Percentiles rank a stretch among this genome's conserved stretches.
Conservation (phyloP, 2,888 invertebrate species). For the Eupithecia tripunctaria region DNA sequence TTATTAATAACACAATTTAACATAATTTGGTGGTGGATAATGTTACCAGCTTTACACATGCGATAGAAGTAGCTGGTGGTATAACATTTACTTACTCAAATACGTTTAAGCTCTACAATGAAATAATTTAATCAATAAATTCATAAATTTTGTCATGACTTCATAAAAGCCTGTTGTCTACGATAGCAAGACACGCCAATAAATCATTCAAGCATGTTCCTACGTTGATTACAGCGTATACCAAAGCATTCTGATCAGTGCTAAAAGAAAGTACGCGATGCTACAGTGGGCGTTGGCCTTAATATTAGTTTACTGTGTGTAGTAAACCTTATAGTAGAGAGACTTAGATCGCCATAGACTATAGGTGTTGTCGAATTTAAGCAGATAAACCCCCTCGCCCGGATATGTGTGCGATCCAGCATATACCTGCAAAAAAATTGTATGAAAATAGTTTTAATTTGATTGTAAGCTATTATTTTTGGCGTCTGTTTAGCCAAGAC, state of each 20-base stretch:
- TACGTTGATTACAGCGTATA: constrained; percentile 3
- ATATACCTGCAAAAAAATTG: constrained; percentile 87
- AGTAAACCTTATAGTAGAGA: constrained; percentile 99
- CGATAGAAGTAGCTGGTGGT: background rate
- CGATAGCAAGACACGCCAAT: constrained; percentile 8
- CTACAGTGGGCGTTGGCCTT: constrained; percentile 18
- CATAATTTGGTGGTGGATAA: background rate
- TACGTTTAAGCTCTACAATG: constrained; percentile 9
- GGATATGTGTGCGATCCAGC: constrained; percentile 99
- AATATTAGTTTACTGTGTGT: constrained; percentile 87
- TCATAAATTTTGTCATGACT: constrained; percentile 26
- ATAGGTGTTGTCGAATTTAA: constrained; percentile 99
- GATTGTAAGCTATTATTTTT: too few species aligned
- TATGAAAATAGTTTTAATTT: background rate
- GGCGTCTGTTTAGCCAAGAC: too few species aligned
- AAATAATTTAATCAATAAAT: constrained; percentile 16
- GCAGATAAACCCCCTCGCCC: constrained; percentile 97
- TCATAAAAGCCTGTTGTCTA: constrained; percentile 11
- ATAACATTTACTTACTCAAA: background rate
- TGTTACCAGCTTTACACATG: too few species aligned
- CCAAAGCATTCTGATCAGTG: background rate
- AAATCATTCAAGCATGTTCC: constrained; percentile 1
- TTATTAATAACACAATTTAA: too few species aligned
- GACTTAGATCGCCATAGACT: constrained; percentile 99
- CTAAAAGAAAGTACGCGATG: constrained; percentile 2